Conservation (phyloP, 2,888 invertebrate species). For the Lycia hirtaria region DNA sequence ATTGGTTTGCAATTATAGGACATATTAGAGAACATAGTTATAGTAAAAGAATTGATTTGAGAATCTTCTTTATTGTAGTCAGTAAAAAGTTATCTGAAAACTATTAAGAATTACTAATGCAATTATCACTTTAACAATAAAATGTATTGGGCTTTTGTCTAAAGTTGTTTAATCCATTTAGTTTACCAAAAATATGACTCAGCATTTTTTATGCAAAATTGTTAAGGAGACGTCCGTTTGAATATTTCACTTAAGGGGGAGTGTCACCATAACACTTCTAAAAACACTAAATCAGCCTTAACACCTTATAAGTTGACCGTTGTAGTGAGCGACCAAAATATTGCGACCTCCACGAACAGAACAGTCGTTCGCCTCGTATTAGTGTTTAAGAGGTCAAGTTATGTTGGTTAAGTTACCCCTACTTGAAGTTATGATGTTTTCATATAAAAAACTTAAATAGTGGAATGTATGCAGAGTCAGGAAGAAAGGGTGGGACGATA, state of each 20-base stretch:
- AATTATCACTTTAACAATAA: too few species aligned
- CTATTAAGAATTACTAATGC: too few species aligned
- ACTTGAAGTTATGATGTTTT: constrained; percentile 55
- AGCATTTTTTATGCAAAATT: not conserved
- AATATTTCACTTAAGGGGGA: constrained; percentile 45
- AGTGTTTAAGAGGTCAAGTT: constrained; percentile 39
- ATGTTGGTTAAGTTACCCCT: constrained; percentile 52
- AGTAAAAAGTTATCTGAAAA: too few species aligned
- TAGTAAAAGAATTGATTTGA: too few species aligned
- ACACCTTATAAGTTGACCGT: constrained; percentile 61
- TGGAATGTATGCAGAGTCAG: constrained; percentile 62
- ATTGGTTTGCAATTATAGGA: too few species aligned
- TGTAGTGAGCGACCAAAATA: constrained; percentile 48
- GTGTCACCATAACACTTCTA: constrained; percentile 52
- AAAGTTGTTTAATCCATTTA: too few species aligned
- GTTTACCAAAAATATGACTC: not conserved
- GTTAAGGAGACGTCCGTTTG: constrained; percentile 24
- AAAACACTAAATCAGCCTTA: constrained; percentile 69
- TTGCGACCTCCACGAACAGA: constrained; percentile 35
- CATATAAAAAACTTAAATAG: constrained; percentile 51
- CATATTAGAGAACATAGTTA: too few species aligned
- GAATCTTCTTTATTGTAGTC: too few species aligned
- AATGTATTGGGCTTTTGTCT: too few species aligned
- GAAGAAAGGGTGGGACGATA: constrained; percentile 56
- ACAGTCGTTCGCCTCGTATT: not conserved